Conservation (phyloP, 2,113 vertebrate genomes). For the Forbesichthys papilliferus region DNA sequence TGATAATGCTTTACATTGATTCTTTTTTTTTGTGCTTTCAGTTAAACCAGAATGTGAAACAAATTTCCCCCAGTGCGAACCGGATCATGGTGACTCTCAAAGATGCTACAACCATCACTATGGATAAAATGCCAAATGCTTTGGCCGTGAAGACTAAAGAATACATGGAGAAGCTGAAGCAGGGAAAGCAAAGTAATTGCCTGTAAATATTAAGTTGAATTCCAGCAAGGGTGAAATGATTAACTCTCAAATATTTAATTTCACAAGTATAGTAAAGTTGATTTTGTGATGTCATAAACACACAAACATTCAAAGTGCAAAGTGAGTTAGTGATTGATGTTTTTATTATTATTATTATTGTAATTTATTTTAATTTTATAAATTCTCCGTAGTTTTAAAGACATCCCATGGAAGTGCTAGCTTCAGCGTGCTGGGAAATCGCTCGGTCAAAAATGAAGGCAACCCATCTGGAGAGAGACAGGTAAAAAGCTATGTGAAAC, state of each 20-base stretch:
- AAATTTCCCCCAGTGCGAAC: slow-evolving; percentile 74
- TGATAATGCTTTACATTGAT: not conserved
- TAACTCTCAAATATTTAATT: too few species aligned
- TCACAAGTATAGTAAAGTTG: too few species aligned
- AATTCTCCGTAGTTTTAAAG: slow-evolving; percentile 79
- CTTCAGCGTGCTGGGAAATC: slow-evolving; percentile 88
- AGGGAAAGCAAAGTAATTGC: slow-evolving; percentile 82
- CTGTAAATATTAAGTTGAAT: not conserved
- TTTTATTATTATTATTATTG: not conserved
- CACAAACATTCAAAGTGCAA: too few species aligned
- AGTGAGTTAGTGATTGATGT: not conserved
- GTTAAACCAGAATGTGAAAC: slow-evolving; percentile 96
- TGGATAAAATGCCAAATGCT: slow-evolving; percentile 84
- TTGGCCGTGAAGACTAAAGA: slow-evolving; percentile 87
- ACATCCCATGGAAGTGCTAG: slow-evolving; percentile 90
- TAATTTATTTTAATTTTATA: not conserved
- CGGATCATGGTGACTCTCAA: slow-evolving; percentile 87
- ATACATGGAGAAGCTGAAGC: slow-evolving; percentile 88
- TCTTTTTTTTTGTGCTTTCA: slow-evolving; percentile 55
- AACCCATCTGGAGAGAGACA: slow-evolving; percentile 85
- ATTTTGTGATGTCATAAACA: too few species aligned
- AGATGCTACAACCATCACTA: slow-evolving; percentile 84
- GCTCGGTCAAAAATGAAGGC: slow-evolving; percentile 85
- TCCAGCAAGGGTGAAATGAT: too few species aligned
- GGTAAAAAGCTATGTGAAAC: slow-evolving; percentile 66